phyloP scores from a whole-genome alignment of 2,797 vertebrate species.

The Erithacus rubecula region DNA sequence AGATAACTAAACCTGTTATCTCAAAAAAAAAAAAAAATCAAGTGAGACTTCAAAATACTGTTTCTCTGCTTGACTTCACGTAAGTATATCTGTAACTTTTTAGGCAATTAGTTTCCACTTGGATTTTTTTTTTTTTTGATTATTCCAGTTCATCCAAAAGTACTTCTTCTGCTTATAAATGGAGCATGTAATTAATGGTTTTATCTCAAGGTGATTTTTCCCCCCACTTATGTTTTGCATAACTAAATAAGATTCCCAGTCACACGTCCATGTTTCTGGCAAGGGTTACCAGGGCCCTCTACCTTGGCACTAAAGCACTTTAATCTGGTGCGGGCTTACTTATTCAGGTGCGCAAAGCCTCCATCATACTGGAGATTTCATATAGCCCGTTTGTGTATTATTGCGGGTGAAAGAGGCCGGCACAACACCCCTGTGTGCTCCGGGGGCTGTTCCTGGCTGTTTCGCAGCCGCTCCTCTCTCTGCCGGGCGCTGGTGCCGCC shows the following conservation, averaged over 20 bases:
- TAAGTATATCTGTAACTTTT: neutral
- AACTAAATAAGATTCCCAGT: neutral
- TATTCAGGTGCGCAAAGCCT: neutral
- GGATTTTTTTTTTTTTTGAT: neutral
- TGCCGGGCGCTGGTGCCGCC: neutral
- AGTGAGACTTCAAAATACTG: neutral
- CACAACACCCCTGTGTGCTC: neutral
- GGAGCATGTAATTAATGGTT: neutral
- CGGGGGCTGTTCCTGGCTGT: neutral
- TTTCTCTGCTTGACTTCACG: neutral
- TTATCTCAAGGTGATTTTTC: neutral
- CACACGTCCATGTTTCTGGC: rapidly evolving
- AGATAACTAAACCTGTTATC: neutral
- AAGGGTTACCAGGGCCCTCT: neutral
- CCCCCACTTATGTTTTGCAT: neutral
- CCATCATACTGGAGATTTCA: neutral
- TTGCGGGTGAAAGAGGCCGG: neutral
- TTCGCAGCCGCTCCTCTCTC: neutral
- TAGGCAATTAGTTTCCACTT: neutral
- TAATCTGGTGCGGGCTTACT: neutral
- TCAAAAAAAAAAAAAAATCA: neutral
- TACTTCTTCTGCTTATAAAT: neutral
- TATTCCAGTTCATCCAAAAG: neutral
- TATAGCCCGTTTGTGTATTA: neutral
- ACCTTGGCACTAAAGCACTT: neutral